phyloP scores from a whole-genome alignment of 1,140 invertebrate species.

The Anagrus nilaparvatae region DNA sequence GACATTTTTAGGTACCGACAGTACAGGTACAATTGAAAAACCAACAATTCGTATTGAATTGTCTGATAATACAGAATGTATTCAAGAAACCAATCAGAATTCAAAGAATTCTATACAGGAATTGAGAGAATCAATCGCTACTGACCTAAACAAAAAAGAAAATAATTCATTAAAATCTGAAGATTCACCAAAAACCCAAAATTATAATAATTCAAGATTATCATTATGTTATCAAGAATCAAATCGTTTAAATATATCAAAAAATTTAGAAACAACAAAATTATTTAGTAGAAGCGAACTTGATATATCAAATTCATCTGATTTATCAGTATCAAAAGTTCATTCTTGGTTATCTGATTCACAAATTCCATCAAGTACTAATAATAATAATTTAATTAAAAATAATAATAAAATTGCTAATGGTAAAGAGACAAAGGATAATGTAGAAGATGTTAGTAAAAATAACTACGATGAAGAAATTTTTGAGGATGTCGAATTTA shows the following conservation, averaged over 20 bases:
- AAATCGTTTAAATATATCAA: constrained; percentile 5
- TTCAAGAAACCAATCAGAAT: constrained; percentile 30
- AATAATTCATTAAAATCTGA: constrained; percentile 8
- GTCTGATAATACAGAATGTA: constrained; percentile 4
- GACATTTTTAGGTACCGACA: neutral
- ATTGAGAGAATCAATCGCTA: neutral
- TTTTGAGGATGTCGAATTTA: too few relatives aligned
- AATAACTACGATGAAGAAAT: neutral
- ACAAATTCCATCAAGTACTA: constrained; percentile 17
- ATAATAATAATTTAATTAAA: too few relatives aligned
- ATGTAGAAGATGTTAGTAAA: neutral
- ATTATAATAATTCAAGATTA: constrained; percentile 23
- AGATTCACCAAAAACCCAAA: constrained; percentile 23
- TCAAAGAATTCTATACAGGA: constrained; percentile 28
- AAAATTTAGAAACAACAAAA: neutral
- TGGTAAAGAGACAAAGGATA: neutral
- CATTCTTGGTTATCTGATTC: constrained; percentile 23
- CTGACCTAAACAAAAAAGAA: neutral
- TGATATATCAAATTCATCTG: constrained; percentile 15
- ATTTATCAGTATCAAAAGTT: constrained; percentile 16
- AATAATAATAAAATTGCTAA: too few relatives aligned
- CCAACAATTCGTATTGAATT: neutral
- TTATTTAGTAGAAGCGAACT: constrained; percentile 18
- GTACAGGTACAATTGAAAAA: neutral
- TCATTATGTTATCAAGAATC: constrained; percentile 22